Evolutionary conservation across 2,888 invertebrate genomes (phyloP), one percentile per base, ranked within the genome.

Genomic region (Eupithecia vulgata): DNA sequence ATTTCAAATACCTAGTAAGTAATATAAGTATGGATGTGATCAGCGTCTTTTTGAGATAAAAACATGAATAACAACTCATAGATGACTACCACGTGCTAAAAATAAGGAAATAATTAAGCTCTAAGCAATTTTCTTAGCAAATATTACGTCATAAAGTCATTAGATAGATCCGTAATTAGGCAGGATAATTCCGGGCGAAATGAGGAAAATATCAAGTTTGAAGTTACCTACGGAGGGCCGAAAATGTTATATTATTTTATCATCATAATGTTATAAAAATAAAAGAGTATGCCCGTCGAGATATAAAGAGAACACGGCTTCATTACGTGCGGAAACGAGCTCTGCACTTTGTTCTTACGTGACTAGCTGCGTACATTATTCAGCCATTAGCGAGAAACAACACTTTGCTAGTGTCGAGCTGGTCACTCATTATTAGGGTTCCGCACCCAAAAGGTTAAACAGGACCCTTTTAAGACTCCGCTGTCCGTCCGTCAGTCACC

Each of bases 291-390:
- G 78, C 76, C 81, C 79, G 80, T 80, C 78, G 78, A 82, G 81
- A 83, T 80, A 80, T 79, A 78, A 79, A 78, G 81, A 81, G 80
- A 81, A 80, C 79, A 82, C 81, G 77, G 83, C 80, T 83, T 87
- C 86, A 86, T 88, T 88, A 87, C 81, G 85, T 82, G 83, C 80
- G 81, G 81, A 82, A 86, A 83, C 81, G 78, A 83, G 80, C 81
- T 81, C 81, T 84, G 84, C 87, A 86, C 84, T 87, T 84, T 83
- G 85, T 87, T 86, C 85, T 85, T 85, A 87, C 87, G 85, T 86
- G 87, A 86, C 86, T 86, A 85, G 85, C 83, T 84, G 87, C 83
- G 82, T 87, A 89, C 88, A 87, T 87, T 88, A 88, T 87, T 87
- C 86, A 82, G 80, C 86, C 87, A 90, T 90, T 90, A 89, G 85